Evolutionary conservation across 2,888 invertebrate genomes (phyloP).

Genomic region (Zaprionus obscuricornis): DNA sequence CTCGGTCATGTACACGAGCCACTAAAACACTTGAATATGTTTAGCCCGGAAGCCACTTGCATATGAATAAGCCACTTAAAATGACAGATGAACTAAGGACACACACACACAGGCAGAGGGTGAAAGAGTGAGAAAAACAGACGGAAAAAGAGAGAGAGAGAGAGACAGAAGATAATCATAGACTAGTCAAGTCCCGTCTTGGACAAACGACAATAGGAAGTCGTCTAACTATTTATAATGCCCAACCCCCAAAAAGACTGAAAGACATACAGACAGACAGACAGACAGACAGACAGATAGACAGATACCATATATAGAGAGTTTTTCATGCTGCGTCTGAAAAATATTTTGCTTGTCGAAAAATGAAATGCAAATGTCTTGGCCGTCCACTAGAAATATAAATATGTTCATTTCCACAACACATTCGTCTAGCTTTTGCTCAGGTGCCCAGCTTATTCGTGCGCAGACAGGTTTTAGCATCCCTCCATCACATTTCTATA

Average conservation of each 20-base stretch:
- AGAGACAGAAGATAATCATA: conserved; percentile 25
- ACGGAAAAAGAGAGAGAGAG: not conserved
- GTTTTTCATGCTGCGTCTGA: conserved; percentile 40
- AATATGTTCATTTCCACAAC: conserved; percentile 46
- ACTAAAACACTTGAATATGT: conserved; percentile 78
- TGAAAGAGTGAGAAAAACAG: conserved; percentile 7
- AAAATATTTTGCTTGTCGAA: conserved; percentile 69
- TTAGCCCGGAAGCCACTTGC: conserved; percentile 79
- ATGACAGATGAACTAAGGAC: conserved; percentile 76
- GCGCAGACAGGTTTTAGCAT: conserved; percentile 25
- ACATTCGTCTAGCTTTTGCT: conserved; percentile 53
- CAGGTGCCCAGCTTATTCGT: conserved; percentile 62
- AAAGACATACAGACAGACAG: no score
- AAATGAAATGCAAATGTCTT: conserved; percentile 74
- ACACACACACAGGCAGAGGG: conserved; percentile 5
- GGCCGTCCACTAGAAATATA: conserved; percentile 48
- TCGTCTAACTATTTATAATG: conserved; percentile 69
- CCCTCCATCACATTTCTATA: no score
- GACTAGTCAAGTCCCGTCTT: conserved; percentile 9
- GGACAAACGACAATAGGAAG: conserved; percentile 70
- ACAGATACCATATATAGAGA: no score
- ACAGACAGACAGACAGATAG: conserved; percentile 28
- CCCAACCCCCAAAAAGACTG: no score
- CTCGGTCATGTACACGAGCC: conserved; percentile 75
- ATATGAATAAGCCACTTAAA: conserved; percentile 81